Evolutionary conservation across 2,888 invertebrate species (phyloP), one percentile per base, ranked within the genome.

Genomic region (Archaeoteleia sp.): DNA sequence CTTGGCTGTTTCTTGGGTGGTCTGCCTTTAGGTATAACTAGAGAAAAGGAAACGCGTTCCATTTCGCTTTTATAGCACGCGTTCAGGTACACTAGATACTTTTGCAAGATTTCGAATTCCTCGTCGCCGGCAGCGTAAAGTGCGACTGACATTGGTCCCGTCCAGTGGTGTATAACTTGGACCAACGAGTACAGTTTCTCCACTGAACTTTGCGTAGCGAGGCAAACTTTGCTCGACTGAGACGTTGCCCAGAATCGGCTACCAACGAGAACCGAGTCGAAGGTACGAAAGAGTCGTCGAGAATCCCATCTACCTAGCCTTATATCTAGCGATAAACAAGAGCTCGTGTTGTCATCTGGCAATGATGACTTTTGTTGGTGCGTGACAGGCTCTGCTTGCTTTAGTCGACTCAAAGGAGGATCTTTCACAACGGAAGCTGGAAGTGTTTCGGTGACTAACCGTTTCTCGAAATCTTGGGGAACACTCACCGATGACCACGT

Each of bases 191-290:
- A 89, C 5, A 96, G 85, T 66, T 94, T 90, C 77, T 96, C 96
- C 43, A 96, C 87, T 0, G 95, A 95, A 74, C 92, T 92, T 83
- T 96, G 95, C 0, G 95, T 95, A 0, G 95, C 95, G 58, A 96
- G 85, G 74, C 93, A 93, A 8, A 93, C 91, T 10, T 86, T 86
- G 57, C 88, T 88, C 8, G 86, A 83, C n/a, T 87, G 83, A 8
- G 90, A 91, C 2, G 91, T 77, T 12, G 89, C 88, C 0, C 87
- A 84, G 76, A 90, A 95, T 63, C 88, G 86, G 1, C 90, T 89
- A 0, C 95, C 95, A 0, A 91, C 88, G 0, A 91, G 82, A 0
- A 91, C 90, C 76, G 91, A 91, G 81, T 95, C 94, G 82, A 91
- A 93, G 73, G 91, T 88, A 76, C 90, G 91, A 82, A 90, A 94